A percentile compares a stretch with the other conserved stretches of the same genome.
Conservation (phyloP, 92 coral and sea anemone genomes). For the Blastomussa wellsi region DNA sequence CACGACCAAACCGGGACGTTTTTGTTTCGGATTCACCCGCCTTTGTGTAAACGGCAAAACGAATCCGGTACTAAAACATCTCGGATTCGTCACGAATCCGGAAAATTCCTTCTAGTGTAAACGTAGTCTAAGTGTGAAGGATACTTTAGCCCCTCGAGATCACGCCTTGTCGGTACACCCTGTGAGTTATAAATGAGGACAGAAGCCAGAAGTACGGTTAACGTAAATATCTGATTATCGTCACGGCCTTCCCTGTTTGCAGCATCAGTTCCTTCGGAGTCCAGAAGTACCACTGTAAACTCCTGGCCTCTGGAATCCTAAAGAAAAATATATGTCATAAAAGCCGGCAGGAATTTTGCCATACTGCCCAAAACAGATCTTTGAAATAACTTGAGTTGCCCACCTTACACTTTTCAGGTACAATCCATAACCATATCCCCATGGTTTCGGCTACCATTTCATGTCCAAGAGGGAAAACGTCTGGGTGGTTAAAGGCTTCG, state of each 20-base stretch:
- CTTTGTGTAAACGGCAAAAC: too few relatives aligned
- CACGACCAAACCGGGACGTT: too few relatives aligned
- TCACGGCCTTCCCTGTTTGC: slow-evolving; percentile 52
- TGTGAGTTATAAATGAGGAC: slow-evolving; percentile 76
- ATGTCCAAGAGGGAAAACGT: slow-evolving; percentile 74
- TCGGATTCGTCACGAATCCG: too few relatives aligned
- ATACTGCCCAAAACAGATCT: not conserved
- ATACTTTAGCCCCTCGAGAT: slow-evolving; percentile 70
- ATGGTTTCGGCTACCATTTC: slow-evolving; percentile 75
- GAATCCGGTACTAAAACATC: too few relatives aligned
- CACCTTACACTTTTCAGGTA: slow-evolving; percentile 49
- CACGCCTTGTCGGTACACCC: slow-evolving; percentile 63
- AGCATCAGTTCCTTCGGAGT: slow-evolving; percentile 85
- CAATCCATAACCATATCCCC: slow-evolving; percentile 89
- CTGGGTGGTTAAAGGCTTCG: slow-evolving; percentile 36
- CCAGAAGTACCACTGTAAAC: slow-evolving; percentile 78
- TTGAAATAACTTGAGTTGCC: not conserved
- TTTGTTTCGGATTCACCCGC: too few relatives aligned
- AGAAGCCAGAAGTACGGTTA: slow-evolving; percentile 71
- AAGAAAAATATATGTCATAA: not conserved
- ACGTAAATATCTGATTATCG: slow-evolving; percentile 69
- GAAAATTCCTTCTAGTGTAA: too few relatives aligned
- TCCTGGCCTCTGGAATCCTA: slow-evolving; percentile 53
- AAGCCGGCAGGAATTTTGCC: not conserved
- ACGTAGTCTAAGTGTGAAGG: slow-evolving; percentile 38